Evolutionary conservation across 92 coral and sea anemone genomes (phyloP).

Genomic region (Porites cylindrica): DNA sequence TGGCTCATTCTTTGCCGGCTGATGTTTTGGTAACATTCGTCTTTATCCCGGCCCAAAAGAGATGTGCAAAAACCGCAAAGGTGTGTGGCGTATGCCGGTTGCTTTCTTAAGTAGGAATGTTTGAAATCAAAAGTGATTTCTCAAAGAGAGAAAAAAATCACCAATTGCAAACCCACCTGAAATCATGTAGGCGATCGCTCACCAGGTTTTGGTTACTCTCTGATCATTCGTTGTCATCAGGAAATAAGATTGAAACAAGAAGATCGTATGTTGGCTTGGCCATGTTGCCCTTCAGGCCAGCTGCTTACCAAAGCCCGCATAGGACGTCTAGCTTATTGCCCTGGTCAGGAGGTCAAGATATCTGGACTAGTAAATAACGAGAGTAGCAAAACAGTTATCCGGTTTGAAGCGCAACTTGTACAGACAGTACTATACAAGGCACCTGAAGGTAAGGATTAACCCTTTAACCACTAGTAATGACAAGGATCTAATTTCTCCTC

Average conservation of each 20-base stretch:
- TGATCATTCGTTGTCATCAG: not conserved
- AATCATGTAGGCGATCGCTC: not conserved
- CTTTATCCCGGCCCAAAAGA: too few relatives aligned
- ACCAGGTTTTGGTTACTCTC: constrained; percentile 1
- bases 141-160: not conserved
- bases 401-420: constrained; percentile 19
- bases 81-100: not conserved
- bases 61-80: too few relatives aligned
- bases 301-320: constrained; percentile 14
- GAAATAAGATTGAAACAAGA: constrained; percentile 25
- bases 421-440: constrained; percentile 12
- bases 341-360: constrained; percentile 32
- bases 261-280: constrained; percentile 23
- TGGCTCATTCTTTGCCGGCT: not conserved
- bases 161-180: not conserved
- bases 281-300: constrained; percentile 23
- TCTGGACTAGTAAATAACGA: constrained; percentile 16
- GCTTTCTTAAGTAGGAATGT: not conserved
- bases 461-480: too few relatives aligned
- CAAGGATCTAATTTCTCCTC: too few relatives aligned
- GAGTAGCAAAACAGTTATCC: constrained; percentile 10
- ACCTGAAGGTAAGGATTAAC: not conserved
- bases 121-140: not conserved
- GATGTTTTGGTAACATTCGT: not conserved
- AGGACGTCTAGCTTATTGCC: constrained; percentile 12